These are phyloP conservation scores for Eupelmus urozonus DNA, from an alignment of 2,888 invertebrate genomes.

Conservation along the genomic window DNA sequence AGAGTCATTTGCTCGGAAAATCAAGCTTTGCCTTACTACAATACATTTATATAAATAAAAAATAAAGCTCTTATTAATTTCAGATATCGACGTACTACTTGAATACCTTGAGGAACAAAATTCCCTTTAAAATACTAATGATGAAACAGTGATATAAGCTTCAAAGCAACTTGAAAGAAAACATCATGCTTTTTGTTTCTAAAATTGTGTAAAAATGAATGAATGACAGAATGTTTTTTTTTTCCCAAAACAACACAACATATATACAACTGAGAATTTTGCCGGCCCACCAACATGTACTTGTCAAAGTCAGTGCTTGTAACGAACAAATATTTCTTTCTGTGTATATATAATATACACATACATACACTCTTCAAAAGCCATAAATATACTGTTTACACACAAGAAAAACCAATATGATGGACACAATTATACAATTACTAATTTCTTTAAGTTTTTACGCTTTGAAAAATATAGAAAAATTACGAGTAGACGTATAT, in stretches of 20 bases:
- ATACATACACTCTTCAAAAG: conserved; percentile 51
- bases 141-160: conserved; percentile 58
- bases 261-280: conserved; percentile 54
- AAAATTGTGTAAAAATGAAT: conserved; percentile 50
- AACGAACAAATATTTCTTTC: conserved; percentile 37
- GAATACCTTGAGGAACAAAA: conserved; percentile 39
- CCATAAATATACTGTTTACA: conserved; percentile 46
- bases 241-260: conserved; percentile 30
- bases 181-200: conserved; percentile 57
- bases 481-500: too few species aligned
- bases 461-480: conserved; percentile 20
- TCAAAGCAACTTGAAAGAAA: conserved; percentile 61
- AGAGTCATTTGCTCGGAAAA: too few species aligned
- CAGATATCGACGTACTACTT: background rate
- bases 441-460: conserved; percentile 38
- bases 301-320: conserved; percentile 53
- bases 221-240: conserved; percentile 29
- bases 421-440: conserved; percentile 74
- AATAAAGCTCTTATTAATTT: conserved; percentile 21
- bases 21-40: too few species aligned
- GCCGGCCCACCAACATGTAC: conserved; percentile 71
- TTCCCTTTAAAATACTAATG: conserved; percentile 23
- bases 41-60: background rate
- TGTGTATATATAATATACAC: conserved; percentile 25
- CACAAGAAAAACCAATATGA: conserved; percentile 60